Base-by-base conservation (phyloP, 2,888 invertebrate species). In the Deroplatys truncata region DNA sequence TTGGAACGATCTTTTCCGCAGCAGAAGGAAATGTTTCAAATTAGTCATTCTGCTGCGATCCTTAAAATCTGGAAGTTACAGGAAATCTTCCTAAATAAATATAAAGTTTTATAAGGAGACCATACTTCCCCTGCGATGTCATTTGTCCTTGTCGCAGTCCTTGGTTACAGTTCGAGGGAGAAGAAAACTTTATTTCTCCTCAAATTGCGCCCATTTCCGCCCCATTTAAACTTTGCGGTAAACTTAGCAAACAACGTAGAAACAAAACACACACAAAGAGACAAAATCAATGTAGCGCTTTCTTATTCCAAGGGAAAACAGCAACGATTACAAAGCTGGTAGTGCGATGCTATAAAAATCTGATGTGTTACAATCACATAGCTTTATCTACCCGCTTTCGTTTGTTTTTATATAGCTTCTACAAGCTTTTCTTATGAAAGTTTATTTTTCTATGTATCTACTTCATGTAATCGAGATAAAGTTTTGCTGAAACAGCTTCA, bases 141-240 rank as follows among this genome's bases (percentile, higher is more conserved):
- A 72, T 72, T 72, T 72, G 56, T 72, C 56, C 56, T 20, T 72
- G 56, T 72, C 56, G 56, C 56, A 20, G 56, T 25, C 56, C 15
- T 56, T 72, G 56, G 20, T 20, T 72, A 72, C 56, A 72, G 56
- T 20, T 25, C 56, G 56, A 72, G 56, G 56, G 56, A 72, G 56
- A 72, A 72, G 10, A 56, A 49, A 86, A 86, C 56, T 86, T 56
- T 86, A 43, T 28, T 86, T 28, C 86, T 82, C 31, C 29, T 28
- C 20, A 86, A 85, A 56, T 86, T 86, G 82, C 56, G 86, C 25
- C 82, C 49, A 72, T 82, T 86, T 86, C 86, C 86, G 82, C 86
- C 72, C 43, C 86, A 86, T 86, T 86, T 86, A 86, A 86, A 86
- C 86, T 49, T 86, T 28, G 28, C 86, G 56, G 56, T 56, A 86